Percentiles rank a stretch among this genome's conserved stretches.
Evolutionary conservation across 1,140 invertebrate genomes (phyloP).

Genomic region (Tetramorium alpestre): DNA sequence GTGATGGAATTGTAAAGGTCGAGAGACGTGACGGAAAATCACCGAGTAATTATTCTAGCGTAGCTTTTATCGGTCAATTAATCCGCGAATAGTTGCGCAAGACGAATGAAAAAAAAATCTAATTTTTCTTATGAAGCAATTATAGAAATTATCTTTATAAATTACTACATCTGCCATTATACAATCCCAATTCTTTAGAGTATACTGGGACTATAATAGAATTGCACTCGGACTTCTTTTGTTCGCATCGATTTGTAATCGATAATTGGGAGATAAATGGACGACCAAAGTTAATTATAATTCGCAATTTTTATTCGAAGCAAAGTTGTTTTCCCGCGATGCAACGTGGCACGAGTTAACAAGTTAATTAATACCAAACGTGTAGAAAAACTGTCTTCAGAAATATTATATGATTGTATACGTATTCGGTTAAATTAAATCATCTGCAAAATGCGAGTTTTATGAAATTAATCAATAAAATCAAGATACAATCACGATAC

Average conservation of each 20-base stretch:
- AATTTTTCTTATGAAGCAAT: not conserved
- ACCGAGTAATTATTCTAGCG: slow-evolving; percentile 14
- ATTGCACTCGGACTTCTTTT: not conserved
- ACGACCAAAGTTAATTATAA: not conserved
- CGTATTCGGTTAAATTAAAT: not conserved
- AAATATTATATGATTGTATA: not conserved
- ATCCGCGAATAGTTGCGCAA: not conserved
- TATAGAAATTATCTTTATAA: slow-evolving; percentile 7
- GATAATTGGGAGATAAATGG: not conserved
- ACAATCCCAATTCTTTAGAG: not conserved
- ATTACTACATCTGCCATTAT: not conserved
- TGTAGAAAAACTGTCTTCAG: not conserved
- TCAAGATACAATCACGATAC: not conserved
- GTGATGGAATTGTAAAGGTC: slow-evolving; percentile 10
- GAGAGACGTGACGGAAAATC: not conserved
- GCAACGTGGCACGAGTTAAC: not conserved
- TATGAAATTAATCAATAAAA: not conserved
- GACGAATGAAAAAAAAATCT: not conserved
- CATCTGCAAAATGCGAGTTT: not conserved
- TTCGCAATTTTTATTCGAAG: not conserved
- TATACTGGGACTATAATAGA: not conserved
- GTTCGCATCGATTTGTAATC: not conserved
- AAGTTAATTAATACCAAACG: not conserved
- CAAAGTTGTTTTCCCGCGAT: not conserved
- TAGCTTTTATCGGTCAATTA: slow-evolving; percentile 28